A percentile compares a stretch with the other conserved stretches of the same genome.
Conservation (phyloP, 2,113 vertebrate genomes). For the Recurvirostra avosetta region DNA sequence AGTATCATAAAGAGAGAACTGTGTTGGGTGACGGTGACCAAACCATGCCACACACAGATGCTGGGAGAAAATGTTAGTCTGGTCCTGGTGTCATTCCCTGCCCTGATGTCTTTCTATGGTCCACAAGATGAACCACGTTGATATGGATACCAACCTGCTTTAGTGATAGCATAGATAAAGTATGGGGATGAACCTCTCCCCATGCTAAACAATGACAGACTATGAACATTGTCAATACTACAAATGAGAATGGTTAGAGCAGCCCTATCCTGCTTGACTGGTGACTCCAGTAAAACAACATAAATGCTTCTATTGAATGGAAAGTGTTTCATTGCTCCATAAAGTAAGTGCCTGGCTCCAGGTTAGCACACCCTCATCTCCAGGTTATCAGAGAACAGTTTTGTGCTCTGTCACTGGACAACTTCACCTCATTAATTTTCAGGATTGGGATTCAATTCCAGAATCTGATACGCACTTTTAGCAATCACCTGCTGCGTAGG, state of each 20-base stretch:
- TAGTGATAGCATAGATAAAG: background rate
- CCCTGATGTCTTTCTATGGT: background rate
- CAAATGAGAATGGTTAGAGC: background rate
- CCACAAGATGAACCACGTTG: background rate
- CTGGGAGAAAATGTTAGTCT: background rate
- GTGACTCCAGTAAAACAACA: background rate
- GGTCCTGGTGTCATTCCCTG: background rate
- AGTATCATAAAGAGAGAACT: background rate
- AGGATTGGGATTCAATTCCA: background rate
- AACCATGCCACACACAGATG: background rate
- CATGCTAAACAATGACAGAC: background rate
- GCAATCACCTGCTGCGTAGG: background rate
- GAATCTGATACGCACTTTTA: background rate
- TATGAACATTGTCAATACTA: background rate
- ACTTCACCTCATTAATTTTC: background rate
- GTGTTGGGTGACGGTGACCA: background rate
- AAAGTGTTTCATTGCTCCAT: background rate
- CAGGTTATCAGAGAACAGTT: background rate
- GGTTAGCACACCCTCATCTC: accelerated
- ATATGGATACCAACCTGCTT: background rate
- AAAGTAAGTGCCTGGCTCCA: background rate
- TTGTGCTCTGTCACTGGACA: background rate
- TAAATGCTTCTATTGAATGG: background rate
- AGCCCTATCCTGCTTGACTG: background rate
- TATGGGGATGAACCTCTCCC: background rate